Conservation (phyloP, 2,888 invertebrate species). For the Eilema sororculum region DNA sequence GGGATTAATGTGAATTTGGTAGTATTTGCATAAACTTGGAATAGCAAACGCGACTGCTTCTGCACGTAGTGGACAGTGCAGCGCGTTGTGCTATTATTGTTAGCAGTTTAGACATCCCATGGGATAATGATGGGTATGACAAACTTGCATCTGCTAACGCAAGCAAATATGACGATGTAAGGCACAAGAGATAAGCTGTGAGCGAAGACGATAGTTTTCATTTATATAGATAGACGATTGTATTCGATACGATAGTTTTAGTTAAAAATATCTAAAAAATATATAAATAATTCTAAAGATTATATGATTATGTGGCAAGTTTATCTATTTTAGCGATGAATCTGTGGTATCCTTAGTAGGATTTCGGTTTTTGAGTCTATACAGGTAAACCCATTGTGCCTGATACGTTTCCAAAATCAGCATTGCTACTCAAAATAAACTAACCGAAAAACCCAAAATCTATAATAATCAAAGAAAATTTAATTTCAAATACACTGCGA, state of each 20-base stretch:
- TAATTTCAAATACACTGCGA: too few relatives aligned
- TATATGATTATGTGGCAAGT: not conserved
- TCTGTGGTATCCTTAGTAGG: not conserved
- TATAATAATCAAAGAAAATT: too few relatives aligned
- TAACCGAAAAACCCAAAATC: constrained; percentile 35
- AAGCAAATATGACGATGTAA: constrained; percentile 57
- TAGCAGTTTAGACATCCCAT: too few relatives aligned
- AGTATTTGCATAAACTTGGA: constrained; percentile 53
- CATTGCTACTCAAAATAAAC: not conserved
- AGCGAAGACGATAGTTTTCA: too few relatives aligned
- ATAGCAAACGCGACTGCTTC: constrained; percentile 55
- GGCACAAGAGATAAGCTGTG: constrained; percentile 26
- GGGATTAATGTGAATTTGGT: constrained; percentile 50
- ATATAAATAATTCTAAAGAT: too few relatives aligned
- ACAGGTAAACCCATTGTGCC: not conserved
- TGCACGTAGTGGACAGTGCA: constrained; percentile 31
- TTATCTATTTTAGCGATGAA: not conserved
- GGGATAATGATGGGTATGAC: constrained; percentile 33
- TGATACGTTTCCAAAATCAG: not conserved
- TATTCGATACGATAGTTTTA: not conserved
- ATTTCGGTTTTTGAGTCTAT: not conserved
- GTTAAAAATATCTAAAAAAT: too few relatives aligned
- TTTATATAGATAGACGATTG: too few relatives aligned
- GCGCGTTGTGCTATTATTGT: constrained; percentile 51
- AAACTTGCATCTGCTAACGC: constrained; percentile 78